Evolutionary conservation across 92 coral and sea anemone species (phyloP), one percentile per base, ranked within the genome.

Genomic region (Montipora capitata): DNA sequence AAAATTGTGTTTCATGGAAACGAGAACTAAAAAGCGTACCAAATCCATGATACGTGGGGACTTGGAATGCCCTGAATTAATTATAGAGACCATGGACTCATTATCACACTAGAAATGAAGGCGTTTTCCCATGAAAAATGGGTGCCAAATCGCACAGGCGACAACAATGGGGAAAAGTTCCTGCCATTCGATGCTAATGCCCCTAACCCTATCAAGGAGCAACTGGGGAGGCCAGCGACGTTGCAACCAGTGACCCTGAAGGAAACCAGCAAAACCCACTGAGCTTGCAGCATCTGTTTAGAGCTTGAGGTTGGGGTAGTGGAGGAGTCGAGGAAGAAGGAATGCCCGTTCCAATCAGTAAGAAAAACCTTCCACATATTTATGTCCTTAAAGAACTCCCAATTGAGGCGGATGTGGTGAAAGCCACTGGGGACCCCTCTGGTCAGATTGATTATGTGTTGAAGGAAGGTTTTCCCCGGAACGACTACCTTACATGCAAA

Each of bases 241-340:
- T 65, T 87, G 94, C 40, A 93, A 86, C 96, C 94, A 93, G 4
- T 93, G 76, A 2, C 67, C 4, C 4, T 72, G 35, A 27, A 27
- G 35, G 39, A 41, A 80, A 2, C 89, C 93, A 65, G 93, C 91
- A 61, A 10, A 84, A 14, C 96, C 93, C 0, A 93, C 2, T 0
- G 89, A 62, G 7, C 93, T 91, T 0, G 96, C 76, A 51, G 93
- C 93, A 78, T 93, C 96, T 10, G 93, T 89, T 40, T 68, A 87
- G 83, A 27, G 35, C 35, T 27, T 27, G 35, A 27, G 35, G 35
- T 27, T 2, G 35, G 35, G 35, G 35, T 27, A 2, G 35, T 1
- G 35, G 35, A 27, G 2, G 35, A 27, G 35, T 1, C 35, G 35
- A 27, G 35, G 35, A 27, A 27, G 35, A 27, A 1, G 35, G 35